These are phyloP conservation scores for Paratilapia polleni DNA, from an alignment of 2,113 vertebrate species.

Conservation along the genomic window DNA sequence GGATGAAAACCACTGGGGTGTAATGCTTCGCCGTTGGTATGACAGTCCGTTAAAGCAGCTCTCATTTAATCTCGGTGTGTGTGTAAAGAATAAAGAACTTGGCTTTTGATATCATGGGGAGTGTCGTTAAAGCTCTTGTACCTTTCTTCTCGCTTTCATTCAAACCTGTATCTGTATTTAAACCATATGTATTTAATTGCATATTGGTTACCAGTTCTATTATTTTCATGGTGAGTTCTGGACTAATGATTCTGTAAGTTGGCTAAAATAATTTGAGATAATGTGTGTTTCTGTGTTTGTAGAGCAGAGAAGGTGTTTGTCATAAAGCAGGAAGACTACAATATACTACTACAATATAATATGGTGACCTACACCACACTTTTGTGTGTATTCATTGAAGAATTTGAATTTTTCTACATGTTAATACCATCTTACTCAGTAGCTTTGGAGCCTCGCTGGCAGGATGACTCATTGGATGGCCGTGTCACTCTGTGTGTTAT, in stretches of 20 bases:
- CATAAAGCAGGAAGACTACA: neutral
- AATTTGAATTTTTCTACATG: neutral
- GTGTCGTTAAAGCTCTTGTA: slow-evolving; percentile 22
- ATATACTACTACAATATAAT: neutral
- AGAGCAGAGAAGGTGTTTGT: neutral
- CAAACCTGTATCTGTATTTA: slow-evolving; percentile 32
- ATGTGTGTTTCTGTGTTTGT: neutral
- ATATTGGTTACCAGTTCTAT: slow-evolving; percentile 18
- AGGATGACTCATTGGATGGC: neutral
- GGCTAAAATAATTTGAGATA: neutral
- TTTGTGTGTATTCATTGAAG: neutral
- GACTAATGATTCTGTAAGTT: neutral
- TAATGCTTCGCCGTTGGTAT: slow-evolving; percentile 43
- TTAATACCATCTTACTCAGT: neutral
- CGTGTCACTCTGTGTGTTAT: neutral
- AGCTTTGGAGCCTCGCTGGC: neutral
- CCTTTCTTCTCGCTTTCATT: slow-evolving; percentile 40
- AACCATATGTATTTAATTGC: slow-evolving; percentile 31
- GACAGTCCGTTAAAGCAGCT: slow-evolving; percentile 57
- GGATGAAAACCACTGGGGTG: slow-evolving; percentile 49
- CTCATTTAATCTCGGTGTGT: slow-evolving; percentile 59
- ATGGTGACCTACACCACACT: too few species aligned
- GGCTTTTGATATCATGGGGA: slow-evolving; percentile 54
- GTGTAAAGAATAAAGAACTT: slow-evolving; percentile 47
- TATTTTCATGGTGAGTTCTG: neutral